phyloP scores from a whole-genome alignment of 2,797 vertebrate species.

The Rhinichthys osculus region DNA sequence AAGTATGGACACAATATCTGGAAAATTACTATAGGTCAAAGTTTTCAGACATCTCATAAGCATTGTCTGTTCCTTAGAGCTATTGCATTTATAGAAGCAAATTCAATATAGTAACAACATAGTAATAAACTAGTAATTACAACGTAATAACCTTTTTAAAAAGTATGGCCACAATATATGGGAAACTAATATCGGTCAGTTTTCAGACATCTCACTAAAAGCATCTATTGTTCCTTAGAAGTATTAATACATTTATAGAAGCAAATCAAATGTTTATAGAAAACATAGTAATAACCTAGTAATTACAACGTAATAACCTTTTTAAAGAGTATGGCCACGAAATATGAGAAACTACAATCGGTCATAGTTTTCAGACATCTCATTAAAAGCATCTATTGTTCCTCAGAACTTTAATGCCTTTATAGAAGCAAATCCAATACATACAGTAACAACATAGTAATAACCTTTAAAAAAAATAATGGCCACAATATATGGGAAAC shows the following conservation, averaged over 20 bases:
- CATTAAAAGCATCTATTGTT: conserved; percentile 15
- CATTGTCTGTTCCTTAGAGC: conserved; percentile 1
- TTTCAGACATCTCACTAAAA: too few species aligned
- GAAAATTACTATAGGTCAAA: background rate
- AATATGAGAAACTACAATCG: too few species aligned
- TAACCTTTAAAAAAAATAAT: too few species aligned
- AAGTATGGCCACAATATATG: too few species aligned
- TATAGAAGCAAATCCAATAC: background rate
- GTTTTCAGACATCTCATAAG: background rate
- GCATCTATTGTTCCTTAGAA: too few species aligned
- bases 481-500: too few species aligned
- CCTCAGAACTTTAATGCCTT: background rate
- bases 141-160: too few species aligned
- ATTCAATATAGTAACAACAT: background rate
- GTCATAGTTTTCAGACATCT: background rate
- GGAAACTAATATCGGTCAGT: too few species aligned
- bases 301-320: background rate
- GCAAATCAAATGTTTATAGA: too few species aligned
- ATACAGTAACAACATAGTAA: background rate
- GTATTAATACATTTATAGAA: too few species aligned
- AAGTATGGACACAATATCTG: background rate
- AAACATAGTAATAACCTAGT: background rate
- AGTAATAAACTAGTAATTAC: background rate
- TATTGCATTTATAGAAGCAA: background rate
- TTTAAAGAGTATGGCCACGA: too few species aligned